Conservation (phyloP, 2,888 invertebrate genomes). For the Drosophila fulvimacula region DNA sequence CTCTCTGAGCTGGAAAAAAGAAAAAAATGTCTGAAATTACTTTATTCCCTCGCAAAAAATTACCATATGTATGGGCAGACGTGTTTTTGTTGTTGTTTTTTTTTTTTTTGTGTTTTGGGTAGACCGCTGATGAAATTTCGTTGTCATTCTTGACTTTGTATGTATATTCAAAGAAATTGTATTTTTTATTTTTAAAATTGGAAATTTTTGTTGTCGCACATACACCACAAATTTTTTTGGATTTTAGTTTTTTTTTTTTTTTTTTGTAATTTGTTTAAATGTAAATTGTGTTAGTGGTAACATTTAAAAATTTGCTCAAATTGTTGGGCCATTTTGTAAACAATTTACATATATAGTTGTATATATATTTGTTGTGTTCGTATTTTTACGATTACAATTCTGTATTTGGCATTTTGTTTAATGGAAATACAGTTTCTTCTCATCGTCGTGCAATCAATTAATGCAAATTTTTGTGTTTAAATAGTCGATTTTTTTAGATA, state of each 20-base stretch:
- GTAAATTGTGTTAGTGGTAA: conserved; percentile 48
- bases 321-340: conserved; percentile 40
- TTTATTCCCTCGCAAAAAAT: conserved; percentile 38
- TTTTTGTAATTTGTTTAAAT: conserved; percentile 36
- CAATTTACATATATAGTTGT: conserved; percentile 26
- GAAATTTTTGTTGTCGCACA: conserved; percentile 52
- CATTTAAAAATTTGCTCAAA: conserved; percentile 67
- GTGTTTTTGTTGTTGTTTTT: too few relatives aligned
- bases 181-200: conserved; percentile 72
- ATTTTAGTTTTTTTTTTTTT: conserved; percentile 15
- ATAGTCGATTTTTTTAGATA: conserved; percentile 7
- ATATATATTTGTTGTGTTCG: neutral
- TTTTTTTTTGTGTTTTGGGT: conserved; percentile 10
- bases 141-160: conserved; percentile 14
- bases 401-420: conserved; percentile 23
- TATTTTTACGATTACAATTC: conserved; percentile 35
- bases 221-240: conserved; percentile 61
- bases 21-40: conserved; percentile 48
- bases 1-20: conserved; percentile 10
- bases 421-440: conserved; percentile 39
- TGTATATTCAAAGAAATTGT: conserved; percentile 65
- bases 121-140: conserved; percentile 39
- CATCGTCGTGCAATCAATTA: conserved; percentile 21
- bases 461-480: conserved; percentile 14
- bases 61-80: conserved; percentile 54